Conservation (phyloP, 2,113 vertebrate species). For the Dryoscopus gambensis region DNA sequence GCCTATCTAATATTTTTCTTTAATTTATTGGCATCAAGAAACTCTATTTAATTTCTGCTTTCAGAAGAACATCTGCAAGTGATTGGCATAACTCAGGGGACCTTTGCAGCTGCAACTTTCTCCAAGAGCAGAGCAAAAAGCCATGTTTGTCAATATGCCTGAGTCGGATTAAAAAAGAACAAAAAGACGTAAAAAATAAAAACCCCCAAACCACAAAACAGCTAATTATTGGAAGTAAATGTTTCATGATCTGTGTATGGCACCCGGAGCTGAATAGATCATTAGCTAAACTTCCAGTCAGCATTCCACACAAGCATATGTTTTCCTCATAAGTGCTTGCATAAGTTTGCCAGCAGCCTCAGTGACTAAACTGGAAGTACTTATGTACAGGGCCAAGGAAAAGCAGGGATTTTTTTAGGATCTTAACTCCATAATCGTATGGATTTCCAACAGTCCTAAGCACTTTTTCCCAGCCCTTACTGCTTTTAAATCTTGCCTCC, state of each 20-base stretch:
- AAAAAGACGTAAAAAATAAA: neutral
- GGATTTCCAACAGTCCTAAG: neutral
- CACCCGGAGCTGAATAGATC: constrained; percentile 29
- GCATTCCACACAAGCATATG: neutral
- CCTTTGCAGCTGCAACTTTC: constrained; percentile 36
- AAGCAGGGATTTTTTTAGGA: neutral
- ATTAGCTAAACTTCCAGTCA: constrained; percentile 28
- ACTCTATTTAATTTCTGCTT: neutral
- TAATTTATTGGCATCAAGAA: constrained; percentile 41
- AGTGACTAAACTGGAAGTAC: neutral
- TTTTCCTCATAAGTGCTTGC: neutral
- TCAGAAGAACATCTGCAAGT: constrained; percentile 24
- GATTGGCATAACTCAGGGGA: constrained; percentile 18
- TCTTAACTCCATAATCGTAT: neutral
- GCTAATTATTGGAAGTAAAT: constrained; percentile 40
- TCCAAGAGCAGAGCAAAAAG: neutral
- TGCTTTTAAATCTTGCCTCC: neutral
- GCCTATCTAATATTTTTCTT: neutral
- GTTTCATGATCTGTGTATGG: neutral
- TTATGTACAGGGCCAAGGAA: neutral
- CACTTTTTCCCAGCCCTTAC: neutral
- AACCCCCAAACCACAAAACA: neutral
- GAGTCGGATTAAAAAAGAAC: constrained; percentile 20
- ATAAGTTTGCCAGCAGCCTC: neutral
- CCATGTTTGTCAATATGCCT: constrained; percentile 40